Percentiles rank a stretch among this genome's conserved stretches.
phyloP scores from a whole-genome alignment of 2,113 vertebrate genomes.

The Embiotoca jacksoni region DNA sequence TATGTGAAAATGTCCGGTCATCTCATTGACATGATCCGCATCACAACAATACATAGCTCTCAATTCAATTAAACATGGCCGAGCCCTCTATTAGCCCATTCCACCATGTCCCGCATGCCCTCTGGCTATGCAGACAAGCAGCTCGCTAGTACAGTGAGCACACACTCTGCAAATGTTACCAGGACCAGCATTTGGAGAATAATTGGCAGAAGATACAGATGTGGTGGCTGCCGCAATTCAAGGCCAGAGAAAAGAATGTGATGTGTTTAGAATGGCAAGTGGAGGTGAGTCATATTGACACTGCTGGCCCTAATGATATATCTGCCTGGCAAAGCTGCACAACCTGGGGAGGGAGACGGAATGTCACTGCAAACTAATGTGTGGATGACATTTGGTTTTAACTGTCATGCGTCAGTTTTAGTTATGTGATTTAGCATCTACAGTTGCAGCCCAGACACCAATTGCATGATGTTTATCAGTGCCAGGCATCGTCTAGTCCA shows the following conservation, averaged over 20 bases:
- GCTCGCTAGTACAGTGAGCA: constrained; percentile 28
- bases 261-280: constrained; percentile 77
- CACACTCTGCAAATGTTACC: constrained; percentile 35
- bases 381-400: constrained; percentile 62
- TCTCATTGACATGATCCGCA: constrained; percentile 49
- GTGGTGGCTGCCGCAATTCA: constrained; percentile 49
- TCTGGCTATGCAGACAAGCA: constrained; percentile 57
- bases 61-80: constrained; percentile 63
- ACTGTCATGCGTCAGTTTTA: constrained; percentile 36
- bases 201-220: constrained; percentile 80
- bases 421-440: constrained; percentile 51
- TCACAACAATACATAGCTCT: constrained; percentile 45
- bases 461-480: constrained; percentile 61
- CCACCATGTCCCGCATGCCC: constrained; percentile 50
- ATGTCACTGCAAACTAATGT: constrained; percentile 65
- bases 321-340: constrained; percentile 62
- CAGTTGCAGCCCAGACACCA: constrained; percentile 40
- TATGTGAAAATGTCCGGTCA: constrained; percentile 57
- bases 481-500: constrained; percentile 15
- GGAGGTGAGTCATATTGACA: constrained; percentile 78
- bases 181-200: constrained; percentile 63
- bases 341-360: constrained; percentile 46
- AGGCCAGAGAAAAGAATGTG: constrained; percentile 58
- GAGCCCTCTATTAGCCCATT: constrained; percentile 30
- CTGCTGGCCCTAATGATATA: constrained; percentile 66